Base-by-base conservation (phyloP, 2,888 invertebrate genomes). In the Leucophenga maculata region DNA sequence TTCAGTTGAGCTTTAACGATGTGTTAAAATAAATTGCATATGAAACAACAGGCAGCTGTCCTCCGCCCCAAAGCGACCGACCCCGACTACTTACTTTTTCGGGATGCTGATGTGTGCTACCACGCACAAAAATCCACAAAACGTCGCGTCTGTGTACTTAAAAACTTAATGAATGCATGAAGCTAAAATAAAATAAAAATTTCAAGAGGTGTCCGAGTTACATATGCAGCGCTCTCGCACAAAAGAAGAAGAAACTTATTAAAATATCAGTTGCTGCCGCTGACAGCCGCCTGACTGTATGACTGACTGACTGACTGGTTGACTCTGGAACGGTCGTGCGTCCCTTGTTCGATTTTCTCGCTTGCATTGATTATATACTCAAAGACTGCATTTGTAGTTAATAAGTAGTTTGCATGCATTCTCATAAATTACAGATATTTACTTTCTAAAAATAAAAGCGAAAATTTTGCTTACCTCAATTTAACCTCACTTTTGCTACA, bases 21-120 rank as follows among this genome's bases (percentile, higher is more conserved):
- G 85, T 86, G 86, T 86, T 86, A 85, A 86, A 86, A 84, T 85
- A 82, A 86, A 86, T 85, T 86, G 85, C 85, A 83, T 79, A 78
- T 77, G 73, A 66, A 66, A 59, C 57, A 65, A 20, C 59, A 68
- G 39, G 55, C 39, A 22, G 32, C 31, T 46, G 32, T 67, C 62
- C 48, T 69, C 52, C 54, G 31, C 62, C 32, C 55, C 64, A 22
- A 16, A 18, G 16, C 46, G 44, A 13, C 18, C 46, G 44, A 13
- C 18, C 11, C 8, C 39, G 20, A 4, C 39, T n/a, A 4, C 52
- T 39, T 11, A 32, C 1, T n/a, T 16, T 18, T 60, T 39, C 20
- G 60, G 6, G 44, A 39, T 22, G 11, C n/a, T n/a, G n/a, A n/a
- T n/a, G 26, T 14, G 1, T 1, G 20, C 14, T 64, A 32, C 26